A percentile compares a stretch with the other conserved stretches of the same genome.
phyloP scores from a whole-genome alignment of 2,888 invertebrate genomes.

The Sphaeridia pumilis region DNA sequence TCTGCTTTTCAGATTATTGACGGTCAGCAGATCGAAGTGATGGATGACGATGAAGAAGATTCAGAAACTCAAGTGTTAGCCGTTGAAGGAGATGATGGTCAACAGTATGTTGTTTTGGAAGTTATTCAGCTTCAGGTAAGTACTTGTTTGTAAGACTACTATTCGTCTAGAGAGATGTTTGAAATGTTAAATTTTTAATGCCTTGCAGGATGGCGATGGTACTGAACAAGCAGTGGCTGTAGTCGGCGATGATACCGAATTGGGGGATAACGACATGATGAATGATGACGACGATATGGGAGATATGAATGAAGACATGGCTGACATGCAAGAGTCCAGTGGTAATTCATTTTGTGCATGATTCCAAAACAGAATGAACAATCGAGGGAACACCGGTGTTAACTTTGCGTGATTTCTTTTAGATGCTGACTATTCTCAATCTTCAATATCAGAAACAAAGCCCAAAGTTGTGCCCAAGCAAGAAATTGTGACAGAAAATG shows the following conservation, averaged over 20 bases:
- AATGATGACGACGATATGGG: conserved; percentile 42
- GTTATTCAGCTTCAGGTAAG: conserved; percentile 59
- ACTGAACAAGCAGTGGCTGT: conserved; percentile 43
- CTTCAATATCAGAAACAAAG: conserved; percentile 18
- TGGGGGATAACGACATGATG: conserved; percentile 39
- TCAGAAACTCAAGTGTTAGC: conserved; percentile 53
- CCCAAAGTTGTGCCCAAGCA: conserved; percentile 41
- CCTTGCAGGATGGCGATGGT: conserved; percentile 39
- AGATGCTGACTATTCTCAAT: not conserved
- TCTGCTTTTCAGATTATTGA: conserved; percentile 37
- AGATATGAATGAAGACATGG: conserved; percentile 31
- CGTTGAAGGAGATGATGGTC: conserved; percentile 59
- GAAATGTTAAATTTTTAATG: too few relatives aligned
- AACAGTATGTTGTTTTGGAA: conserved; percentile 80
- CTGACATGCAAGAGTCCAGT: conserved; percentile 18
- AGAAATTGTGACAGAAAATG: conserved; percentile 45
- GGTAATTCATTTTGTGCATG: not conserved
- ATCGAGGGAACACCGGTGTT: too few relatives aligned
- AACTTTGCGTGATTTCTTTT: not conserved
- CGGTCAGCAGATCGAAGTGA: conserved; percentile 42
- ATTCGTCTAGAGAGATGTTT: too few relatives aligned
- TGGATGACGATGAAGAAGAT: conserved; percentile 43
- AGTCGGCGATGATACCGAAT: conserved; percentile 43
- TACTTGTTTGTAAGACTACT: too few relatives aligned
- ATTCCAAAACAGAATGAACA: too few relatives aligned